Base-by-base conservation (phyloP, 2,797 vertebrate genomes). In the Gorsachius magnificus region DNA sequence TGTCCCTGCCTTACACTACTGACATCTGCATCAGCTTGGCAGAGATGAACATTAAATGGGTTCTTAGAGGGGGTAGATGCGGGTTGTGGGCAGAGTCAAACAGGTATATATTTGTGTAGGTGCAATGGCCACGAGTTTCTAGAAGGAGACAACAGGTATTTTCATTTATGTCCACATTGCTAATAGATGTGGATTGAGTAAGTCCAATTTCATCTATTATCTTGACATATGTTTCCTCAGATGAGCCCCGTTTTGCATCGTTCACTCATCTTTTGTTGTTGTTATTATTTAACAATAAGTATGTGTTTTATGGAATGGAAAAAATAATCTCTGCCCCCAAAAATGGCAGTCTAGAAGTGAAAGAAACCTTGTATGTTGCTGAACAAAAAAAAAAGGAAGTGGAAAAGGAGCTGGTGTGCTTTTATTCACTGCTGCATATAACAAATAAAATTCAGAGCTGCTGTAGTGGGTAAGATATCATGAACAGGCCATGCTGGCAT, bases 91-190 rank as follows among this genome's bases (percentile, higher is more conserved):
- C 48, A 90, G 41, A 84, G 33, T 16, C 15, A 60, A 75, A 54
- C 5, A 38, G n/a, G 17, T 33, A 10, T 3, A 10, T 26, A 11
- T 45, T 65, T 48, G 3, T 36, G 24, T 33, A 25, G 26, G 6
- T 53, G 10, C 16, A 35, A n/a, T 2, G 10, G 14, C 13, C 35
- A 28, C 0, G 0, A 83, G 13, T 7, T 60, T 77, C 71, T 51
- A 57, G 41, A 83, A 65, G 13, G 16, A 2, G 12, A 11, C 36
- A 41, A 36, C 0, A 0, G 2, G 1, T 45, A 31, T 36, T 19
- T 65, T 45, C 25, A n/a, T 64, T 81, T 83, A 38, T 45, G 14
- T 53, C 36, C 24, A 18, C 19, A 5, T 4, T 83, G 13, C 3
- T 48, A 41, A 16, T 21, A 72, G 31, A 5, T 16, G 11, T 38